Evolutionary conservation across 2,113 vertebrate genomes (phyloP), one percentile per base, ranked within the genome.

Genomic region (Holacanthus passer): DNA sequence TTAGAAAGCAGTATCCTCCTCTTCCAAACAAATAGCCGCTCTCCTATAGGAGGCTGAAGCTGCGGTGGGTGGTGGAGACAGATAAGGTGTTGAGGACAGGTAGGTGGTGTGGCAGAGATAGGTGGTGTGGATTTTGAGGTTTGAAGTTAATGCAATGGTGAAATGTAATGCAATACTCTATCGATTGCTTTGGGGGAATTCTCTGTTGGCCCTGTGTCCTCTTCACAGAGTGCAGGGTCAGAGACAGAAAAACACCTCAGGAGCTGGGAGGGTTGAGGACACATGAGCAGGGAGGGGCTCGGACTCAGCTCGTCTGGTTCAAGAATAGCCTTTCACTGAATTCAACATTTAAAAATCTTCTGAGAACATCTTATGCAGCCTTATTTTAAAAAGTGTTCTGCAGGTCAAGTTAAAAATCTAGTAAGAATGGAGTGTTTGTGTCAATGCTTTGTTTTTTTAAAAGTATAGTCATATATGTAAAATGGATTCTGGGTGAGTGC

Each of bases 91-190:
- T 32, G 32, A 29, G 60, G 43, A 37, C 55, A 53, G 56, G 72
- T 62, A 35, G 77, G 56, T 35, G 64, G 63, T 74, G 37, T 29
- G 29, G 58, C 56, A 24, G 50, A 41, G 55, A 65, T 31, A 16
- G 43, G 48, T n/a, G 35, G 29, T 14, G 3, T 62, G 22, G 39
- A 45, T 43, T 74, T 43, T 45, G n/a, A 55, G 32, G 60, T 37
- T 35, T 67, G 39, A 27, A 73, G 20, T 70, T 64, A 27, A 71
- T 43, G 62, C 76, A 47, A 5, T 69, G 31, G 12, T 20, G 29
- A 74, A 67, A 60, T 56, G 32, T 47, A 77, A 73, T 73, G 32
- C 45, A 31, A 19, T n/a, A 9, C 22, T 65, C 59, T 74, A 68
- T 79, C 70, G 35, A 52, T 79, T 11, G 56, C 12, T 67, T 35